Evolutionary conservation across 2,888 invertebrate species (phyloP).

Genomic region (Hyppa rectilinea): DNA sequence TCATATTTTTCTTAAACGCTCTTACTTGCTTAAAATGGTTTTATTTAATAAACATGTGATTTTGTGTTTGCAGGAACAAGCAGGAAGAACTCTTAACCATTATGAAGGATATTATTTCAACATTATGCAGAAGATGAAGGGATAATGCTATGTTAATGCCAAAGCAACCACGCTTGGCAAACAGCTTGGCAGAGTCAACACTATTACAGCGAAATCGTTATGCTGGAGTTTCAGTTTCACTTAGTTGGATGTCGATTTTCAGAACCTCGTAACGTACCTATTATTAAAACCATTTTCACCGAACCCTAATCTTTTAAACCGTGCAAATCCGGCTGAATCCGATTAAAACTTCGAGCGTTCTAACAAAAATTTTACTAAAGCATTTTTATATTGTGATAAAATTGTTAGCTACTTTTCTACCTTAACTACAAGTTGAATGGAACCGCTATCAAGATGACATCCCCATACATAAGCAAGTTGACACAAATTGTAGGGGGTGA

Average conservation of each 20-base stretch:
- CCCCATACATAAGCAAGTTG: constrained; percentile 1
- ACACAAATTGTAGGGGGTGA: constrained; percentile 26
- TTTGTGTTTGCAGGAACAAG: neutral
- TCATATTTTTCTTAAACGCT: constrained; percentile 46
- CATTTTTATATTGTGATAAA: constrained; percentile 5
- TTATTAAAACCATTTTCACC: constrained; percentile 26
- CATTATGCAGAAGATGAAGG: constrained; percentile 15
- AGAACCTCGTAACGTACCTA: constrained; percentile 24
- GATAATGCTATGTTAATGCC: constrained; percentile 22
- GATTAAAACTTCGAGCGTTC: constrained; percentile 25
- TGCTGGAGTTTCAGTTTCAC: constrained; percentile 4
- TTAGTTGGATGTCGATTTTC: constrained; percentile 9
- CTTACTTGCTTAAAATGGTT: constrained; percentile 22
- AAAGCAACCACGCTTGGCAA: neutral
- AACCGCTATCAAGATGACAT: neutral
- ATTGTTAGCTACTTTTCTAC: neutral
- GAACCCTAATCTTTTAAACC: constrained; percentile 42
- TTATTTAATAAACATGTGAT: constrained; percentile 7
- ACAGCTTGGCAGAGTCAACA: constrained; percentile 9
- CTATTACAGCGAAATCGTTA: neutral
- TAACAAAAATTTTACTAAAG: constrained; percentile 8
- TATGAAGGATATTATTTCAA: neutral
- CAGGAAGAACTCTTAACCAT: neutral
- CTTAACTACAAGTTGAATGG: neutral
- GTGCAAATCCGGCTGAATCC: constrained; percentile 32